Conservation (phyloP, 2,113 vertebrate species). For the Tapirus terrestris region DNA sequence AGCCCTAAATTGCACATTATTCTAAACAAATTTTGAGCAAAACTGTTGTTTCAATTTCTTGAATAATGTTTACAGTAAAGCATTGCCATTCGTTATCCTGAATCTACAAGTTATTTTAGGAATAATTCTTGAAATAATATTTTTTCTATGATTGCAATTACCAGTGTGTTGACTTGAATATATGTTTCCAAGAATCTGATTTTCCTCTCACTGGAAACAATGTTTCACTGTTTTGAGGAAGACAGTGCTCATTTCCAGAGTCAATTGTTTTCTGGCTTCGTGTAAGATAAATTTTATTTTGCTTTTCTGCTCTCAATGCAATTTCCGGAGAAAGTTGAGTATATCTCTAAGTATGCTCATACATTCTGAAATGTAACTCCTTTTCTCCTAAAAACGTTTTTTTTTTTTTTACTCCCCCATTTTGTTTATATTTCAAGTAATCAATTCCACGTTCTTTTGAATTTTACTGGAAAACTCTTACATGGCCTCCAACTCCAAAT, state of each 20-base stretch:
- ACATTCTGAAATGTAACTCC: not conserved
- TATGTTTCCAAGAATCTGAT: not conserved
- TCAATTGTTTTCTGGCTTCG: not conserved
- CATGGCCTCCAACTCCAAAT: not conserved
- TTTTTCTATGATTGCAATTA: not conserved
- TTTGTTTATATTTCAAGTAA: not conserved
- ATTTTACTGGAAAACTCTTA: not conserved
- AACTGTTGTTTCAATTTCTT: not conserved
- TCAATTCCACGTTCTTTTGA: not conserved
- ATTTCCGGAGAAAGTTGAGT: not conserved
- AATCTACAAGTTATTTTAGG: conserved; percentile 1
- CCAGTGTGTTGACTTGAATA: not conserved
- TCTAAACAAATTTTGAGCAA: not conserved
- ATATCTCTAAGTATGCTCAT: not conserved
- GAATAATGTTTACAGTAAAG: not conserved
- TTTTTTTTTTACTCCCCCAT: not conserved
- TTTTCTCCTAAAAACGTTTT: not conserved
- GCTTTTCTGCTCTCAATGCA: not conserved
- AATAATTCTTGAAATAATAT: not conserved
- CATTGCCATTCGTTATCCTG: not conserved
- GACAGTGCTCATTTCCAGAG: not conserved
- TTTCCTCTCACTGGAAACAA: not conserved
- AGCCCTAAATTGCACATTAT: not conserved
- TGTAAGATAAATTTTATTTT: not conserved
- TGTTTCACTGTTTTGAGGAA: not conserved